These are phyloP conservation scores for Mallotus villosus DNA, from an alignment of 2,797 vertebrate genomes.

Conservation along the genomic window DNA sequence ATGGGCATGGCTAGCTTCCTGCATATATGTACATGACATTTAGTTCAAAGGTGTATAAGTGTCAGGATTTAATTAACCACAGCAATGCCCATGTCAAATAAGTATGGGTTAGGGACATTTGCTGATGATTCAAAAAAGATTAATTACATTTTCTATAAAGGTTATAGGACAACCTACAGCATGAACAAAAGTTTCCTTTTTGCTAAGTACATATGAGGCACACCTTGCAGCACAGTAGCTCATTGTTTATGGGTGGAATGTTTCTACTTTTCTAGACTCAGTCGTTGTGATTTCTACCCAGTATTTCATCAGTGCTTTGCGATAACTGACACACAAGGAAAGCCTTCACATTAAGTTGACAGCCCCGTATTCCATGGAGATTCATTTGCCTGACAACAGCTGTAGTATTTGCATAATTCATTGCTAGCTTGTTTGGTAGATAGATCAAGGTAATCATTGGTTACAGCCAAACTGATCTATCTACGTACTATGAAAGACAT, in stretches of 20 bases:
- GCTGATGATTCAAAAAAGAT: constrained; percentile 41
- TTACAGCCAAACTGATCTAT: constrained; percentile 52
- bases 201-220: background rate
- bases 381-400: constrained; percentile 58
- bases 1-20: constrained; percentile 14
- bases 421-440: constrained; percentile 55
- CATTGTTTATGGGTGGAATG: background rate
- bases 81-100: constrained; percentile 29
- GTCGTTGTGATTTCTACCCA: background rate
- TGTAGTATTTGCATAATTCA: constrained; percentile 69
- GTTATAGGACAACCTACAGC: no score
- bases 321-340: constrained; percentile 27
- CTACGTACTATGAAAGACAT: constrained; percentile 26
- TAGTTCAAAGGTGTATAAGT: constrained; percentile 62
- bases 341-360: constrained; percentile 32
- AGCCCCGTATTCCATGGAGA: constrained; percentile 44
- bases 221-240: background rate
- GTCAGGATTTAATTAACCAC: constrained; percentile 40
- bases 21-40: constrained; percentile 56
- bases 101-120: constrained; percentile 14
- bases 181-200: background rate
- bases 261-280: background rate
- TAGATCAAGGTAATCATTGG: constrained; percentile 55
- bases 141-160: constrained; percentile 30
- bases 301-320: constrained; percentile 13